phyloP scores from a whole-genome alignment of 1,140 invertebrate genomes.

The Drosophila asahinai region DNA sequence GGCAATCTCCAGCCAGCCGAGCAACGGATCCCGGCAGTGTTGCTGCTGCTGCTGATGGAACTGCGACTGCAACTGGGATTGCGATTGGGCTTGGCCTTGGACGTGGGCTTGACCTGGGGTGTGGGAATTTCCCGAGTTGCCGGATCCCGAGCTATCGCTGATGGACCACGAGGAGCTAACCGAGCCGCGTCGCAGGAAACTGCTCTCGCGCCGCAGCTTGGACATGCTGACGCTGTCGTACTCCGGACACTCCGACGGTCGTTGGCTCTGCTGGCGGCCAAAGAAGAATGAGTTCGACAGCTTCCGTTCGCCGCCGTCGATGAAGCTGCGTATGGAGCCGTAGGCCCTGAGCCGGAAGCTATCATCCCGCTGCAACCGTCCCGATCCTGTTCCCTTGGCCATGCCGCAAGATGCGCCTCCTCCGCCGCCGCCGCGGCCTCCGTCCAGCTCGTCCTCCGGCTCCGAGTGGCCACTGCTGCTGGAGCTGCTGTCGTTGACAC shows the following conservation, averaged over 20 bases:
- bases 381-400: constrained; percentile 4
- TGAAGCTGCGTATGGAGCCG: constrained; percentile 82
- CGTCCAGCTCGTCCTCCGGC: constrained; percentile 65
- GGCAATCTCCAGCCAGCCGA: constrained; percentile 91
- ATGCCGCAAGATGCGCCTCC: not conserved
- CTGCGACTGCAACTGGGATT: constrained; percentile 38
- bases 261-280: constrained; percentile 62
- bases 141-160: constrained; percentile 81
- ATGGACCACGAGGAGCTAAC: constrained; percentile 83
- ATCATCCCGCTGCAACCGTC: constrained; percentile 69
- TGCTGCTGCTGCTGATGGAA: constrained; percentile 39
- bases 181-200: constrained; percentile 72
- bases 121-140: constrained; percentile 66
- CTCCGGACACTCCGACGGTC: constrained; percentile 53
- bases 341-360: constrained; percentile 79
- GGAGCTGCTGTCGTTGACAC: constrained; percentile 86
- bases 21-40: constrained; percentile 85
- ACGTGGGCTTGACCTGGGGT: not conserved
- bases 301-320: constrained; percentile 80
- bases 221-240: constrained; percentile 77
- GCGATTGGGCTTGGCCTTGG: constrained; percentile 15
- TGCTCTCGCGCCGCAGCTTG: constrained; percentile 74
- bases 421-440: constrained; percentile 6
- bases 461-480: constrained; percentile 74
- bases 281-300: constrained; percentile 82